phyloP scores from a whole-genome alignment of 2,888 invertebrate genomes.

The Pocota personata region DNA sequence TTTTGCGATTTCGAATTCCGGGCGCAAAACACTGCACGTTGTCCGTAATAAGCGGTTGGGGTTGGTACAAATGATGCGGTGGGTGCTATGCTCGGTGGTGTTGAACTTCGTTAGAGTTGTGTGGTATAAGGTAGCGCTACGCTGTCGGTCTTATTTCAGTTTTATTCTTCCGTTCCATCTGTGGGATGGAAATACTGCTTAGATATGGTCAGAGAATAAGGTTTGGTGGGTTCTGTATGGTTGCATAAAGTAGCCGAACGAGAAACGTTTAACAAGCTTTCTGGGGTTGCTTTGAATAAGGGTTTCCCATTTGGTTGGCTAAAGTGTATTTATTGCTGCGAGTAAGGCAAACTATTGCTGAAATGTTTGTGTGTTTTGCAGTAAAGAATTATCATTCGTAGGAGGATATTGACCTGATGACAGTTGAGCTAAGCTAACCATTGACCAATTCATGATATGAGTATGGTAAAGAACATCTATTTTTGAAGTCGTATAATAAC shows the following conservation, averaged over 20 bases:
- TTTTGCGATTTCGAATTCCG: slow-evolving; percentile 60
- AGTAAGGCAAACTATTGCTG: too few species aligned
- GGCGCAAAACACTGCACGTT: slow-evolving; percentile 35
- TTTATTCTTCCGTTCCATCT: neutral
- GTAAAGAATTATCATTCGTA: too few species aligned
- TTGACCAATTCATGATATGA: too few species aligned
- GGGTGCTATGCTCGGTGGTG: neutral
- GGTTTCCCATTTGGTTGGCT: neutral
- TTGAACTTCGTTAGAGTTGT: slow-evolving; percentile 36
- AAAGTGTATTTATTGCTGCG: neutral
- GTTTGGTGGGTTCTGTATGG: slow-evolving; percentile 6
- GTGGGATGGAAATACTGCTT: slow-evolving; percentile 1
- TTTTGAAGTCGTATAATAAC: too few species aligned
- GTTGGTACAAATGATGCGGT: slow-evolving; percentile 38
- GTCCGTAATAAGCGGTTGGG: slow-evolving; percentile 54
- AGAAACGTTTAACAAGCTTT: slow-evolving; percentile 33
- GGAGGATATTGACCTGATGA: too few species aligned
- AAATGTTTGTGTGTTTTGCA: too few species aligned
- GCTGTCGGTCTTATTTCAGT: slow-evolving; percentile 50
- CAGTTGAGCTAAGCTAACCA: too few species aligned
- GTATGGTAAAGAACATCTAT: too few species aligned
- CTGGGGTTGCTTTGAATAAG: slow-evolving; percentile 9
- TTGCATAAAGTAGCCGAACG: slow-evolving; percentile 24
- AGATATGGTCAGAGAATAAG: slow-evolving; percentile 20
- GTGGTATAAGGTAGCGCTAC: slow-evolving; percentile 25